Evolutionary conservation across 2,797 vertebrate species (phyloP), one percentile per base, ranked within the genome.

Genomic region (Aulostomus chinensis): DNA sequence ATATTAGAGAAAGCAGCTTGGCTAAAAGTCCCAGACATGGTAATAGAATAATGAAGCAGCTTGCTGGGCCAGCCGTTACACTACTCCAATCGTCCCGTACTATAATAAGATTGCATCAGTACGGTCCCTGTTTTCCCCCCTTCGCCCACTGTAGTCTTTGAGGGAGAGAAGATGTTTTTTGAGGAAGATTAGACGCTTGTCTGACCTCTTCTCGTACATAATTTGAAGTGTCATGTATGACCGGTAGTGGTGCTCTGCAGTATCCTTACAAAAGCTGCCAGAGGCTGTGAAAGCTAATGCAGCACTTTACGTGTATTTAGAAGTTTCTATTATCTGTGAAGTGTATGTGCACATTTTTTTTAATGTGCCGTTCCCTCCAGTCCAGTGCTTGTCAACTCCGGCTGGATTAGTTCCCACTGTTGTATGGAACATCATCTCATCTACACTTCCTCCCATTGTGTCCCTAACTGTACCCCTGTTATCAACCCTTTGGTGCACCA

Each of bases 161-260:
- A 61, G 63, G 17, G 13, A 28, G 30, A 51, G 29, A 58, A 60
- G 40, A 54, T 59, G 59, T 55, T 63, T 69, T 33, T 49, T 37
- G 35, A 50, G 36, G 24, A 35, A 62, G 57, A 73, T 79, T 58
- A 62, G 53, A 69, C 48, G 58, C 46, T 40, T 33, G 40, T 73
- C 52, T 2, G 5, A 66, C 46, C 58, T 47, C 33, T 32, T 55
- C 58, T 62, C 38, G 24, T 53, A 39, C 41, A 53, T 83, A 49
- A 83, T 71, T 45, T 61, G 40, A 77, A 65, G 63, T 70, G 65
- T 78, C 74, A 81, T 51, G 67, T 83, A 66, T 76, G 78, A 71
- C 61, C 30, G 4, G 62, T 55, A 28, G 49, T 53, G 62, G 37
- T 45, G 49, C 12, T 1, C 58, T 43, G 42, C 35, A 60, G 55